Evolutionary conservation across 64 coral and sea anemone species (phyloP).

Genomic region (Acropora tenuis): DNA sequence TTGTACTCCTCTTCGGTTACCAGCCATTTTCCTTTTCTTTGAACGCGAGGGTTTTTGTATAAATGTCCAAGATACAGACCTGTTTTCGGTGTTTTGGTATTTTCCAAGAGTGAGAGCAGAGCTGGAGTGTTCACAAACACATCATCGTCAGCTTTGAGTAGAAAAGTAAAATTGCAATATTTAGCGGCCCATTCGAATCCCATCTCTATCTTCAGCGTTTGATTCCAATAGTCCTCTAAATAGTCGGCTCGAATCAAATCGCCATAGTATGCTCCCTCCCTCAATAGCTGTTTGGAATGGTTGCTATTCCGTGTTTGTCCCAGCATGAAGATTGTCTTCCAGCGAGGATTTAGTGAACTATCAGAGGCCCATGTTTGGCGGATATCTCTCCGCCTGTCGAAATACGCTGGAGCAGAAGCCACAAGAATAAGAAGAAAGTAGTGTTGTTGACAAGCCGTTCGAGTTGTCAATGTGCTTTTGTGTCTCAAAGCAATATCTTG

Average conservation of each 20-base stretch:
- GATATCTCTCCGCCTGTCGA: slow-evolving; percentile 45
- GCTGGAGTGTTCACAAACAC: slow-evolving; percentile 61
- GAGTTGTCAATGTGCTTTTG: slow-evolving; percentile 9
- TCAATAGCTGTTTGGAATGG: slow-evolving; percentile 14
- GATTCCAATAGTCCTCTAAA: slow-evolving; percentile 50
- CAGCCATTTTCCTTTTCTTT: slow-evolving; percentile 14
- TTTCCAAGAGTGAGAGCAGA: slow-evolving; percentile 24
- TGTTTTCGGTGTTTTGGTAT: slow-evolving; percentile 3
- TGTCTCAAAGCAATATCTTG: not conserved
- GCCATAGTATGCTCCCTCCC: slow-evolving; percentile 57
- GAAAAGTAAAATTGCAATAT: slow-evolving; percentile 65
- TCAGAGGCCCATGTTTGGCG: slow-evolving; percentile 76
- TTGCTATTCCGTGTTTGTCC: slow-evolving; percentile 28
- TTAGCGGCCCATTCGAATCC: slow-evolving; percentile 70
- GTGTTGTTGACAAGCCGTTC: slow-evolving; percentile 7
- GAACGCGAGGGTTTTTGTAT: slow-evolving; percentile 44
- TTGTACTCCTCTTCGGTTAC: slow-evolving; percentile 44
- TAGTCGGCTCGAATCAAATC: slow-evolving; percentile 61
- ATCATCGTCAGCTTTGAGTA: slow-evolving; percentile 80
- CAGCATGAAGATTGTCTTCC: slow-evolving; percentile 71
- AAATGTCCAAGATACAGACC: slow-evolving; percentile 63
- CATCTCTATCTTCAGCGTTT: slow-evolving; percentile 63
- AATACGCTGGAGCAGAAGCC: slow-evolving; percentile 41
- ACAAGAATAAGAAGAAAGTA: slow-evolving; percentile 66
- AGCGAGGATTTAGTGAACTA: slow-evolving; percentile 11